phyloP scores from a whole-genome alignment of 2,113 vertebrate species.

The Cercocebus atys region DNA sequence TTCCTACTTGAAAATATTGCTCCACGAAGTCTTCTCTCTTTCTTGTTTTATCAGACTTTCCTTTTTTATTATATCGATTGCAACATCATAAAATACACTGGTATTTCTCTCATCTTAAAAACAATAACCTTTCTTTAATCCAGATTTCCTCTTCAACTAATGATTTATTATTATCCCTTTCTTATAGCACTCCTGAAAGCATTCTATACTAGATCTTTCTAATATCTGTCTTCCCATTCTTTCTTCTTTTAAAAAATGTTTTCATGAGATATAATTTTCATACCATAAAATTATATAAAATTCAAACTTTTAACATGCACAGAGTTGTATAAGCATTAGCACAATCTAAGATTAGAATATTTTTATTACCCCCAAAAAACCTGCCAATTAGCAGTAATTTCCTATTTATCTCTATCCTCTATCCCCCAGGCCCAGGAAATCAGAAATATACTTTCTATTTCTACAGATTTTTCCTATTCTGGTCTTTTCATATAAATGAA shows the following conservation, averaged over 20 bases:
- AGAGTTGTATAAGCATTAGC: neutral
- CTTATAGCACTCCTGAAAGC: neutral
- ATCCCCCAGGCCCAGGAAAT: neutral
- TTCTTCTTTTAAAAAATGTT: neutral
- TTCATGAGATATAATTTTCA: neutral
- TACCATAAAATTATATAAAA: neutral
- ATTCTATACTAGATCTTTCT: neutral
- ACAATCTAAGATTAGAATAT: neutral
- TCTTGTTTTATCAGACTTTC: neutral
- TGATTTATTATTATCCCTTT: neutral
- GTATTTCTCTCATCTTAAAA: neutral
- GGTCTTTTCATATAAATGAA: neutral
- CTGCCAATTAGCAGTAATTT: neutral
- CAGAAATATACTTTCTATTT: neutral
- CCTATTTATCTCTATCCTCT: neutral
- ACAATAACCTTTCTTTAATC: neutral
- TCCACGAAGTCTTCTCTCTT: neutral
- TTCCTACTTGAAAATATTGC: neutral
- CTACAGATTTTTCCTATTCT: neutral
- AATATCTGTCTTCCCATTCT: neutral
- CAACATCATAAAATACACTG: neutral
- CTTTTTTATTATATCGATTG: neutral
- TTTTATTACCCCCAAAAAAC: neutral
- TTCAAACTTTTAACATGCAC: neutral
- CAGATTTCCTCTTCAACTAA: neutral